These are phyloP conservation scores for Listronotus bonariensis DNA, from an alignment of 1,140 invertebrate species.

Conservation along the genomic window DNA sequence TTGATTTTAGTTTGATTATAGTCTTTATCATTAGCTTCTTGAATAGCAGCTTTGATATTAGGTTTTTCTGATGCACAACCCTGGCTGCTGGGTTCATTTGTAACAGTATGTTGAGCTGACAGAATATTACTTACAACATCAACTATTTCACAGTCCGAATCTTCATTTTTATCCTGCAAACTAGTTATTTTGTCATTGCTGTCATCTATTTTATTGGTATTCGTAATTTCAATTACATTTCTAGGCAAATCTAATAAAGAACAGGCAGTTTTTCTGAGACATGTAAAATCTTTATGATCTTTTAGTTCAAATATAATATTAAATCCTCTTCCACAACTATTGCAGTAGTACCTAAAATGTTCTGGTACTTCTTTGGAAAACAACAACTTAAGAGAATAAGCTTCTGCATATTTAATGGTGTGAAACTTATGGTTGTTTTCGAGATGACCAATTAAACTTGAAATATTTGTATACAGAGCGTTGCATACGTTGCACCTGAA, in stretches of 20 bases:
- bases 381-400: neutral
- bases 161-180: no score
- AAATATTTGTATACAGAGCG: neutral
- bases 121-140: no score
- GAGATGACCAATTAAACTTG: neutral
- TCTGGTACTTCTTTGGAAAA: neutral
- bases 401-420: neutral
- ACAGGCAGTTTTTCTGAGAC: neutral
- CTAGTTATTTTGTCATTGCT: no score
- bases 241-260: neutral
- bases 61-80: no score
- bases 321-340: neutral
- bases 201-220: no score
- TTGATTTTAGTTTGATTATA: no score
- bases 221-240: neutral
- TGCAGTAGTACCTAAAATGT: slow-evolving; percentile 9
- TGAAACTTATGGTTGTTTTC: neutral
- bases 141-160: no score
- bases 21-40: no score
- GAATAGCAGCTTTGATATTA: no score
- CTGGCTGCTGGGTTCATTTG: no score
- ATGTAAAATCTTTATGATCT: neutral
- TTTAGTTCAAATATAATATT: neutral
- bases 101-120: no score
- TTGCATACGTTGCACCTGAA: neutral